phyloP scores from a whole-genome alignment of 2,797 vertebrate genomes.

The Etheostoma perlongum region DNA sequence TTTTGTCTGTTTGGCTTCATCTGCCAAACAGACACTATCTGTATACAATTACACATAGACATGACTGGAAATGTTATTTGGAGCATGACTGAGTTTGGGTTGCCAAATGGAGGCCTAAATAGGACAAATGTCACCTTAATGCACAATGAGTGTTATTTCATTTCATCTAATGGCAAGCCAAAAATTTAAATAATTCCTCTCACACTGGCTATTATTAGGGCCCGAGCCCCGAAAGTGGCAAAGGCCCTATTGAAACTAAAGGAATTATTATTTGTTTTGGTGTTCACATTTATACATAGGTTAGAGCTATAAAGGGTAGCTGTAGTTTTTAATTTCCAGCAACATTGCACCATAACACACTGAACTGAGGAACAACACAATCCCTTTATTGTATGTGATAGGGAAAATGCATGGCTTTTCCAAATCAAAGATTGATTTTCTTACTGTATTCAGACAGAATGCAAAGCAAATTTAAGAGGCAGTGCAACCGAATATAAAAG shows the following conservation, averaged over 20 bases:
- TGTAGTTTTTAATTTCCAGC: conserved; percentile 27
- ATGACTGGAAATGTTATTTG: conserved; percentile 19
- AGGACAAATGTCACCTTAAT: conserved; percentile 25
- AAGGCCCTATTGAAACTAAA: too few relatives aligned
- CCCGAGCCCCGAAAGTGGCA: too few relatives aligned
- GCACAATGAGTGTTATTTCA: conserved; percentile 25
- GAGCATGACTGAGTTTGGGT: conserved; percentile 19
- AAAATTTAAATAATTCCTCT: background rate
- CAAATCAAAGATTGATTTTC: conserved; percentile 4
- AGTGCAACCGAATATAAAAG: background rate
- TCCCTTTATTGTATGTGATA: background rate
- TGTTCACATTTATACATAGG: background rate
- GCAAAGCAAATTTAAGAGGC: background rate
- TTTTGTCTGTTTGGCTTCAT: background rate
- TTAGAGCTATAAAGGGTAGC: background rate
- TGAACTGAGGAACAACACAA: background rate
- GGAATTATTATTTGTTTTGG: conserved; percentile 1
- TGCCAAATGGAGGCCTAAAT: conserved; percentile 20
- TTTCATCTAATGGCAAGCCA: conserved; percentile 9
- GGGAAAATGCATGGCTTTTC: background rate
- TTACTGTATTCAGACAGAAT: background rate
- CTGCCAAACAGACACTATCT: conserved; percentile 5
- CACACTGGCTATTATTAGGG: background rate
- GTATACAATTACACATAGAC: conserved; percentile 16
- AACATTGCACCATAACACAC: conserved; percentile 37